Evolutionary conservation across 2,113 vertebrate genomes (phyloP), one percentile per base, ranked within the genome.

Genomic region (Rallus limicola): DNA sequence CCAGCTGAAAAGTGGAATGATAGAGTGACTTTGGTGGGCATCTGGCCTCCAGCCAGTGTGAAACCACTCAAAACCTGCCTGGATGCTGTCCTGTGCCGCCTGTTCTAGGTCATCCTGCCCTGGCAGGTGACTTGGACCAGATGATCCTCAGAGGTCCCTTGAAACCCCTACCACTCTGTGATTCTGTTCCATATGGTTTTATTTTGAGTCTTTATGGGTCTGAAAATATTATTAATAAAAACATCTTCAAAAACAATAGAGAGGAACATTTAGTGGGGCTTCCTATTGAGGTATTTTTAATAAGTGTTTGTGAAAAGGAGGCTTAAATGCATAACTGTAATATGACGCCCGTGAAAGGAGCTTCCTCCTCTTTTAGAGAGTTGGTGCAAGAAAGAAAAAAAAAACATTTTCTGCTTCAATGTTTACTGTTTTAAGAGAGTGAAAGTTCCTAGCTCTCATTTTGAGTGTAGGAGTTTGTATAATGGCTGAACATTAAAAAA

Each of bases 301-400:
- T 34, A 74, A 72, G 9, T 50, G 7, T 50, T 65, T 74, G 25
- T 65, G 50, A 86, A 74, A 55, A 78, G 29, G 46, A 70, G 2
- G 1, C 67, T 46, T 50, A 20, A 59, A 21, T 13, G 2, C 3
- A 2, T 14, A 70, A 38, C 13, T 46, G 6, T 46, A 63, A 50
- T 28, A 59, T 0, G 1, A 6, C 1, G 82, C 10, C 40, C 25
- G 68, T n/a, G 48, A 75, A 8, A 58, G 8, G 21, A 67, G 1
- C 14, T n/a, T 44, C 10, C 6, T 79, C 23, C 12, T 77, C 40
- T 70, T 83, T 78, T 67, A 58, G 31, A 44, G 9, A 69, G 36
- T 80, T 64, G 52, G 16, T 60, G 33, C 42, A 40, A 50, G 20
- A 15, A 58, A 44, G 11, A 21, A 82, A 75, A 48, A 21, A n/a